A percentile compares a stretch with the other conserved stretches of the same genome.
These are phyloP conservation scores for Listronotus oregonensis DNA, from an alignment of 1,140 invertebrate genomes.

Conservation along the genomic window DNA sequence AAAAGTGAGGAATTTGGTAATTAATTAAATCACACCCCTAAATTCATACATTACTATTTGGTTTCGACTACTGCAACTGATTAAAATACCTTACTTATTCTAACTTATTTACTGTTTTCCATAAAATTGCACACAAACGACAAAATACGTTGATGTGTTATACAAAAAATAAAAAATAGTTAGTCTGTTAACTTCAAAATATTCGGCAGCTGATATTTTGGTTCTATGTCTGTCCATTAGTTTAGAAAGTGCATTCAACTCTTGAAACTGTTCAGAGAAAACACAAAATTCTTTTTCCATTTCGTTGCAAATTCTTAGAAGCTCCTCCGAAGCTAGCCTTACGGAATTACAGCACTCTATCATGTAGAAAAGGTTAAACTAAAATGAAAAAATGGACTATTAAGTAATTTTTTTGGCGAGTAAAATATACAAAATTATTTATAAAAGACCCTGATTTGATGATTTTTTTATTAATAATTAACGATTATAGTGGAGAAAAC, in stretches of 20 bases:
- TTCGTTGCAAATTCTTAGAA: background rate
- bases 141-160: conserved; percentile 1
- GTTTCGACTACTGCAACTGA: too few relatives aligned
- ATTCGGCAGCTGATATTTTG: conserved; percentile 7
- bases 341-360: conserved; percentile 1
- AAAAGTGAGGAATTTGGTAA: too few relatives aligned
- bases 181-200: conserved; percentile 1
- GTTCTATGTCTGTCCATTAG: background rate
- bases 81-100: too few relatives aligned
- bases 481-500: too few relatives aligned
- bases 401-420: background rate
- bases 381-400: background rate
- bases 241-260: background rate
- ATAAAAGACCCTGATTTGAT: too few relatives aligned
- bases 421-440: background rate
- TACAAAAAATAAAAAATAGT: conserved; percentile 8
- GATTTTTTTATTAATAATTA: too few relatives aligned
- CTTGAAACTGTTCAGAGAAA: conserved; percentile 4
- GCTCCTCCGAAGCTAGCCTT: background rate
- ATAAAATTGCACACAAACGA: conserved; percentile 1
- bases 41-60: too few relatives aligned
- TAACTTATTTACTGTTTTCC: too few relatives aligned
- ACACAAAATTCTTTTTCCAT: background rate
- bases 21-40: too few relatives aligned
- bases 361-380: background rate